Evolutionary conservation across 1,140 invertebrate species (phyloP).

Genomic region (Drosophila busckii): DNA sequence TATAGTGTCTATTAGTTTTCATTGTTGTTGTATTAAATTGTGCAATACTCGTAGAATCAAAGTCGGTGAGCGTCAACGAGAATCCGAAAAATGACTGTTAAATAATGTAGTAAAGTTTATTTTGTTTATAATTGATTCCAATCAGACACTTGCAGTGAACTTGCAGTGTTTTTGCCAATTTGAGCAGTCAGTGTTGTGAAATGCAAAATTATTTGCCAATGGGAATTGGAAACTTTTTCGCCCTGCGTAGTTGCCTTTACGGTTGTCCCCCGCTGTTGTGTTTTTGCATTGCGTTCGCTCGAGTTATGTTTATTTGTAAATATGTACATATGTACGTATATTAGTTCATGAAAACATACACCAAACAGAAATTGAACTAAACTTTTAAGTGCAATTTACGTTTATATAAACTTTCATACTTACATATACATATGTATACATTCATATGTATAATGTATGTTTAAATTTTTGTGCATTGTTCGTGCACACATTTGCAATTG

Average conservation of each 20-base stretch:
- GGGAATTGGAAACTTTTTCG: conserved; percentile 40
- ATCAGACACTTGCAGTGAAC: neutral
- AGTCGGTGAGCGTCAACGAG: conserved; percentile 8
- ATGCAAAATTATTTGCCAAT: conserved; percentile 18
- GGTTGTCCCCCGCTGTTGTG: conserved; percentile 34
- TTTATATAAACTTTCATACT: conserved; percentile 1
- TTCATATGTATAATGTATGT: no score
- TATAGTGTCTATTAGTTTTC: conserved; percentile 38
- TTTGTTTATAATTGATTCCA: conserved; percentile 43
- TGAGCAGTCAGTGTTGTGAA: conserved; percentile 42
- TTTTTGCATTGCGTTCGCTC: conserved; percentile 11
- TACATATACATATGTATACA: conserved; percentile 11
- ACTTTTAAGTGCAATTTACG: conserved; percentile 6
- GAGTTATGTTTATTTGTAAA: neutral
- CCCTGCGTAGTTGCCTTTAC: conserved; percentile 36
- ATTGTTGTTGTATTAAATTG: conserved; percentile 54
- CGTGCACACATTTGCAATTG: neutral
- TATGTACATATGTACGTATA: conserved; percentile 1
- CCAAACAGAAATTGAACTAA: conserved; percentile 6
- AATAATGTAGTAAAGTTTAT: conserved; percentile 13
- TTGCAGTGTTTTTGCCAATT: conserved; percentile 14
- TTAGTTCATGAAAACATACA: neutral
- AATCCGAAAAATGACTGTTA: conserved; percentile 4
- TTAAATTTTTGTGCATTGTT: conserved; percentile 13
- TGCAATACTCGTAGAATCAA: conserved; percentile 40